A percentile compares a stretch with the other conserved stretches of the same genome.
Evolutionary conservation across 2,113 vertebrate species (phyloP).

Genomic region (Varanus salvator): DNA sequence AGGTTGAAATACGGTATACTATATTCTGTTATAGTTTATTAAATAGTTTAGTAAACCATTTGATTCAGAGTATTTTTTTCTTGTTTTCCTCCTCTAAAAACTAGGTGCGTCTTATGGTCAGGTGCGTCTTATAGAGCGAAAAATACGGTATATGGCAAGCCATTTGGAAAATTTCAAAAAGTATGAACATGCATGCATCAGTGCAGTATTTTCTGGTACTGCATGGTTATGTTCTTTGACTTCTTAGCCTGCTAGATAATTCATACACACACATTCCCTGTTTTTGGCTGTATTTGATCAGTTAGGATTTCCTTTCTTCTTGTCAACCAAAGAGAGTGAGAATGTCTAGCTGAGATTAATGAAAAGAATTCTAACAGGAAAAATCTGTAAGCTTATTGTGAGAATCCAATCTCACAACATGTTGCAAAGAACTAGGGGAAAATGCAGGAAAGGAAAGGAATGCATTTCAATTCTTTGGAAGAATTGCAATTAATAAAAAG

Average conservation of each 20-base stretch:
- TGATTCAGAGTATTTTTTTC: no score
- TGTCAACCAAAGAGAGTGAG: not conserved
- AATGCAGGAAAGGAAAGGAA: not conserved
- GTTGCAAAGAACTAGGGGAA: slow-evolving; percentile 17
- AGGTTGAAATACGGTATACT: no score
- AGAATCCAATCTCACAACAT: slow-evolving; percentile 5
- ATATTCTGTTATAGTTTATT: no score
- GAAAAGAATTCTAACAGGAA: not conserved
- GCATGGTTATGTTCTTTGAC: not conserved
- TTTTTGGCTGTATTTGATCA: slow-evolving; percentile 4
- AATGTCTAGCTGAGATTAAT: slow-evolving; percentile 23
- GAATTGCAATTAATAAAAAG: slow-evolving; percentile 37
- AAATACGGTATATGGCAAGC: rapidly evolving
- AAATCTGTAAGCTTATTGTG: not conserved
- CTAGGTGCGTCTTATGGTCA: no score
- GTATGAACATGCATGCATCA: not conserved
- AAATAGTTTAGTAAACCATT: no score
- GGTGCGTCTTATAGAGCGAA: no score
- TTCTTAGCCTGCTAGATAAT: not conserved
- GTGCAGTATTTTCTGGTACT: rapidly evolving
- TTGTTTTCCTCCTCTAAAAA: no score
- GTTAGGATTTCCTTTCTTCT: slow-evolving; percentile 12
- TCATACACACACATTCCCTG: not conserved
- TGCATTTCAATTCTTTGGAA: slow-evolving; percentile 27
- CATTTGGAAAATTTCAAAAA: not conserved